phyloP scores from a whole-genome alignment of 2,113 vertebrate genomes.

The Ctenomys sociabilis region DNA sequence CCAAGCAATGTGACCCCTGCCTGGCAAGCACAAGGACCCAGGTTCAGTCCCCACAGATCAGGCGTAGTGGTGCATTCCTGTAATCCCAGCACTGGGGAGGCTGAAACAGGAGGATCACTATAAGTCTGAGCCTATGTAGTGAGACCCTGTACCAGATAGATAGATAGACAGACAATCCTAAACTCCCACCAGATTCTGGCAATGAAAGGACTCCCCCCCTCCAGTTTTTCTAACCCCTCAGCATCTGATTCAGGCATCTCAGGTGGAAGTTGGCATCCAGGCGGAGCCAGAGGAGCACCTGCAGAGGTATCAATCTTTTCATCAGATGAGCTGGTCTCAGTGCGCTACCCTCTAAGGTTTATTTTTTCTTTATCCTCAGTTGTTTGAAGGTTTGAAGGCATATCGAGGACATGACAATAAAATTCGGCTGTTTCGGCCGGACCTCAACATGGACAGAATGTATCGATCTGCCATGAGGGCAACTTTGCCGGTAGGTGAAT shows the following conservation, averaged over 20 bases:
- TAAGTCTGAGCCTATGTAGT: no score
- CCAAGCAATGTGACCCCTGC: not conserved
- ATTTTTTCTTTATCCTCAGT: conserved; percentile 78
- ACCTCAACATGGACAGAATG: conserved; percentile 94
- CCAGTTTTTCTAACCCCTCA: not conserved
- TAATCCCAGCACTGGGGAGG: no score
- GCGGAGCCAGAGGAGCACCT: fast-evolving
- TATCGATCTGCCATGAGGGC: conserved; percentile 87
- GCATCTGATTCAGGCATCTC: not conserved
- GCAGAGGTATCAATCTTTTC: not conserved
- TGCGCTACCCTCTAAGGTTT: not conserved
- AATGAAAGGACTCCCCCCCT: not conserved
- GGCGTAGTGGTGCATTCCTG: no score
- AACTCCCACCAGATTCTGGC: not conserved
- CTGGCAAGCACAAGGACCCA: no score
- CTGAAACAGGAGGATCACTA: no score
- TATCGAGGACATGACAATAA: conserved; percentile 91
- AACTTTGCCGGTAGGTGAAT: conserved; percentile 90
- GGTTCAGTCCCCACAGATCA: no score
- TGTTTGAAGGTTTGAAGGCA: conserved; percentile 95
- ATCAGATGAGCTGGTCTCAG: not conserved
- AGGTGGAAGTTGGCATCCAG: not conserved
- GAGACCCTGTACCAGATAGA: no score
- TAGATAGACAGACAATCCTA: no score
- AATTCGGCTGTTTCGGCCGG: conserved; percentile 92